Evolutionary conservation across 1,140 invertebrate species (phyloP).

Genomic region (Homarus americanus): DNA sequence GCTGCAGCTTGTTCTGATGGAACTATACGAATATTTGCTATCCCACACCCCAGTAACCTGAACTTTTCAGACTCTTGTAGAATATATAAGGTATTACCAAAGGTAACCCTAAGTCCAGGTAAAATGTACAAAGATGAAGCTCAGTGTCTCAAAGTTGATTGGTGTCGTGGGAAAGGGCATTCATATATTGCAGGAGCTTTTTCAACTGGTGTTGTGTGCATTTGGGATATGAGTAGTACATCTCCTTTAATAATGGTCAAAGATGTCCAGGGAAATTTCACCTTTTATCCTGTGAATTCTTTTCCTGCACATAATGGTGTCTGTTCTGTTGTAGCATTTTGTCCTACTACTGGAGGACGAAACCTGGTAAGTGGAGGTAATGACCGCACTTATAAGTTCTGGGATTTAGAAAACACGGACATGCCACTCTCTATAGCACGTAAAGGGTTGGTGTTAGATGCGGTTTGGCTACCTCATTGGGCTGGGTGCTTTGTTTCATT

Average conservation of each 20-base stretch:
- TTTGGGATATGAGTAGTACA: constrained; percentile 80
- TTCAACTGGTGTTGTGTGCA: constrained; percentile 82
- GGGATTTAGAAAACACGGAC: constrained; percentile 79
- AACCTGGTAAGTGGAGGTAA: constrained; percentile 79
- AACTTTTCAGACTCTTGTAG: constrained; percentile 45
- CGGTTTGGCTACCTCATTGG: constrained; percentile 79
- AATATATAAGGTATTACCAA: constrained; percentile 78
- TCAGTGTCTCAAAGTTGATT: constrained; percentile 79
- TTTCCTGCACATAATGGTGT: constrained; percentile 76
- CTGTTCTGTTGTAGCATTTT: constrained; percentile 77
- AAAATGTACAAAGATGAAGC: constrained; percentile 74
- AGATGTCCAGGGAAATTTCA: constrained; percentile 77
- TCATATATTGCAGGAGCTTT: constrained; percentile 82
- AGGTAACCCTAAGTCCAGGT: constrained; percentile 77
- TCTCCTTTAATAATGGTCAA: constrained; percentile 80
- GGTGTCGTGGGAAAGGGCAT: constrained; percentile 79
- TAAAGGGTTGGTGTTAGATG: constrained; percentile 77
- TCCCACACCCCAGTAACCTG: constrained; percentile 80
- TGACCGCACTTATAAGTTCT: constrained; percentile 80
- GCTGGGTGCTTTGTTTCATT: constrained; percentile 76
- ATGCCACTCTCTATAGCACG: constrained; percentile 76
- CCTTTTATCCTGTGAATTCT: constrained; percentile 78
- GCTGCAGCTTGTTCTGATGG: constrained; percentile 78
- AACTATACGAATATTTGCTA: constrained; percentile 78
- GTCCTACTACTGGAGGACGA: constrained; percentile 77